A percentile compares a stretch with the other conserved stretches of the same genome.
Conservation (phyloP, 2,888 invertebrate genomes). For the Margaritifera margaritifera region DNA sequence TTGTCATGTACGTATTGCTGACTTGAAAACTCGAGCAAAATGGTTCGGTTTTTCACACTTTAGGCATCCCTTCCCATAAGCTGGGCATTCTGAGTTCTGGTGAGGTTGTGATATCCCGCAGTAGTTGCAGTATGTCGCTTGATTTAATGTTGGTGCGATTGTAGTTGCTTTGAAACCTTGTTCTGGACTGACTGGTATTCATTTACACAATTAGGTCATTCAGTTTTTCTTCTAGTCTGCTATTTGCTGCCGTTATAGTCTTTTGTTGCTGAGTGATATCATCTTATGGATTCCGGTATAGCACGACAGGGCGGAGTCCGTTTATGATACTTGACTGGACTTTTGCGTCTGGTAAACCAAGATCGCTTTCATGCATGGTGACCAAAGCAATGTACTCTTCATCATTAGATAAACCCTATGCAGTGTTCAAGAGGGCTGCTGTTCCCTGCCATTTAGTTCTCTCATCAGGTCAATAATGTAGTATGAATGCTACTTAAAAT, state of each 20-base stretch:
- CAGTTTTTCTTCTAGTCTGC: background rate
- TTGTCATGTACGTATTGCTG: background rate
- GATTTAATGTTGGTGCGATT: background rate
- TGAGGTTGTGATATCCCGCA: background rate
- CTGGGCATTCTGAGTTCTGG: background rate
- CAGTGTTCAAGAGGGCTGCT: background rate
- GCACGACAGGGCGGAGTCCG: background rate
- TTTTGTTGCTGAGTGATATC: background rate
- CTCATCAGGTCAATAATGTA: slow-evolving; percentile 3
- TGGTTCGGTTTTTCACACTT: background rate
- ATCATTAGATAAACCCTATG: background rate
- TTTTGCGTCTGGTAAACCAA: slow-evolving; percentile 1
- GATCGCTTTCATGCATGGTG: background rate
- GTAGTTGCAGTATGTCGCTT: background rate
- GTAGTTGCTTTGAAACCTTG: no score
- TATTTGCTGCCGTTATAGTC: background rate
- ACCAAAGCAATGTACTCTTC: slow-evolving; percentile 1
- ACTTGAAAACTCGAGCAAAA: background rate
- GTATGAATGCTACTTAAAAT: background rate
- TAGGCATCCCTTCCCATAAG: background rate
- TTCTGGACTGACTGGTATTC: no score
- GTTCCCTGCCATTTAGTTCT: slow-evolving; percentile 1
- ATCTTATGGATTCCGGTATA: background rate
- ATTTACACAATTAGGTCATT: no score
- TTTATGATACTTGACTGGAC: background rate